These are phyloP conservation scores for Phallusia fumigata DNA, from an alignment of 23 tunicate species.

Conservation along the genomic window DNA sequence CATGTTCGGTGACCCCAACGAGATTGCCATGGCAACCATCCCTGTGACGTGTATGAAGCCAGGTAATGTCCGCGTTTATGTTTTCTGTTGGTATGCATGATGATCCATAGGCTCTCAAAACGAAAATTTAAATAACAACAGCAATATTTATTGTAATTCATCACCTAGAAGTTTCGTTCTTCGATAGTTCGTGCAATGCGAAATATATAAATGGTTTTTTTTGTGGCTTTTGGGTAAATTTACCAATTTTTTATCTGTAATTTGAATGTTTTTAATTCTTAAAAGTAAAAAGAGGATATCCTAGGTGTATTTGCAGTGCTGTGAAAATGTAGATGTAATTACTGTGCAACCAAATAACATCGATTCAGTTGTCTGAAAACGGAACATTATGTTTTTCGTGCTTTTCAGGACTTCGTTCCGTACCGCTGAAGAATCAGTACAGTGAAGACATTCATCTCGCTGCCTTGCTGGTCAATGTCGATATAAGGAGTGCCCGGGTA, in stretches of 20 bases:
- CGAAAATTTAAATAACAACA: constrained; percentile 4
- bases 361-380: too few species aligned
- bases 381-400: background rate
- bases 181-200: too few species aligned
- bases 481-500: constrained; percentile 61
- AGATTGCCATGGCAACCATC: constrained; percentile 65
- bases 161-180: background rate
- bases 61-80: constrained; percentile 26
- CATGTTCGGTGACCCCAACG: constrained; percentile 96
- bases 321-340: too few species aligned
- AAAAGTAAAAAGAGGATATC: too few species aligned
- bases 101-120: background rate
- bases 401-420: constrained; percentile 65
- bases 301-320: too few species aligned
- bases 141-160: too few species aligned
- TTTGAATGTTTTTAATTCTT: too few species aligned
- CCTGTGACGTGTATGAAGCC: constrained; percentile 81
- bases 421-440: constrained; percentile 68
- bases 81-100: background rate
- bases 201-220: background rate
- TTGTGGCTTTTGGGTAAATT: background rate
- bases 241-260: too few species aligned
- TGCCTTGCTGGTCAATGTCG: constrained; percentile 73
- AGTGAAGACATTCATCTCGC: constrained; percentile 72
- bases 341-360: too few species aligned